phyloP scores from a whole-genome alignment of 2,797 vertebrate genomes.

The Stomatorhinus walkeri region DNA sequence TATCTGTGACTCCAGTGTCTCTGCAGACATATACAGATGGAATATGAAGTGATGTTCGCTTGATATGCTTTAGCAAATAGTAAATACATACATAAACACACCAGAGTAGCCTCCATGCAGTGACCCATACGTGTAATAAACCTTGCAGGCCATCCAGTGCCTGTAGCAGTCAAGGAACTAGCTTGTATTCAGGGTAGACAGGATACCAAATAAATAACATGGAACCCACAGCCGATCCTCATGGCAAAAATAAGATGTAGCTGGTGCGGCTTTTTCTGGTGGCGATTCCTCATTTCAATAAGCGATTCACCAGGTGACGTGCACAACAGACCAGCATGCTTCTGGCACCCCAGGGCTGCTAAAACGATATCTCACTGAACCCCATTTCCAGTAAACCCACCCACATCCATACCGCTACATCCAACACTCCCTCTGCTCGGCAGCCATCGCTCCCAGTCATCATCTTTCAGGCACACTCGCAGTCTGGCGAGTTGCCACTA shows the following conservation, averaged over 20 bases:
- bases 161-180: neutral
- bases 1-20: constrained; percentile 25
- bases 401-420: constrained; percentile 57
- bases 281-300: neutral
- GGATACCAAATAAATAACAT: neutral
- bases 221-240: neutral
- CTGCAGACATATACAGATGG: constrained; percentile 49
- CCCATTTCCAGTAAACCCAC: constrained; percentile 26
- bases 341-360: constrained; percentile 38
- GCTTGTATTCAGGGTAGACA: neutral
- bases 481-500: constrained; percentile 26
- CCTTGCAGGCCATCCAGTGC: neutral
- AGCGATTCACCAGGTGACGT: neutral
- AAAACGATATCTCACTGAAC: constrained; percentile 49
- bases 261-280: neutral
- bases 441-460: neutral
- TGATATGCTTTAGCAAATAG: constrained; percentile 59
- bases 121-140: neutral
- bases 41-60: constrained; percentile 51
- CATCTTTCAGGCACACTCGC: neutral
- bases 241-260: neutral
- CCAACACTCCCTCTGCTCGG: constrained; percentile 29
- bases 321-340: neutral
- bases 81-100: neutral
- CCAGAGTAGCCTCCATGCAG: neutral